Evolutionary conservation across 2,888 invertebrate species (phyloP), one percentile per base, ranked within the genome.

Genomic region (Ferdinandea cuprea): DNA sequence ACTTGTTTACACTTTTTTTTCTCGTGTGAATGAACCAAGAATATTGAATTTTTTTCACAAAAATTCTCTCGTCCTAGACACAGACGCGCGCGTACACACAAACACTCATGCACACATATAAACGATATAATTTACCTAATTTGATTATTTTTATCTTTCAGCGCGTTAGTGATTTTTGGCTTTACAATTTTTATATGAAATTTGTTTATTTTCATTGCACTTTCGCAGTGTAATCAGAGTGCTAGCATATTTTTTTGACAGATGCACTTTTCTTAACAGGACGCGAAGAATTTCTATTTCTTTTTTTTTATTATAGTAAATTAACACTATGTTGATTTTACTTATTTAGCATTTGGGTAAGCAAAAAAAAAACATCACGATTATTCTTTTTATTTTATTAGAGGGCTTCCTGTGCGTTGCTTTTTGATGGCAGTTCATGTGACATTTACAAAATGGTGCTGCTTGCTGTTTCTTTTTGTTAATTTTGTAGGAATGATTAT

Each of bases 401-500:
- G 25, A 28, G 35, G 17, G 19, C 59, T 80, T 74, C 61, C 79
- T 68, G 68, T 61, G 44, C 46, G 44, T 56, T 52, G 35, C 30
- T 44, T 46, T 46, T 2, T 63, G 8, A 32, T 79, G 73, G 73
- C 73, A 79, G 66, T 81, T 76, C 42, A 50, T 50, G 48, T 63
- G 76, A 59, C 65, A 63, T 65, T 80, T 52, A 54, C 65, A 59
- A 65, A 44, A 69, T 63, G 79, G 68, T 79, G 68, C 59, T 68
- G 48, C 46, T 28, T 44, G 7, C 8, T 7, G 30, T 61, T 52
- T 3, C 25, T 50, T n/a, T 25, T 71, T 17, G n/a, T 61, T 72
- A 32, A 30, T 59, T 32, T 28, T 54, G 25, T 74, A 69, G 80
- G 80, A 80, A 80, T 80, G 80, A 76, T 80, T 58, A 69, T 63